Conservation (phyloP, 1,140 invertebrate genomes). For the Drosophila oshimai region DNA sequence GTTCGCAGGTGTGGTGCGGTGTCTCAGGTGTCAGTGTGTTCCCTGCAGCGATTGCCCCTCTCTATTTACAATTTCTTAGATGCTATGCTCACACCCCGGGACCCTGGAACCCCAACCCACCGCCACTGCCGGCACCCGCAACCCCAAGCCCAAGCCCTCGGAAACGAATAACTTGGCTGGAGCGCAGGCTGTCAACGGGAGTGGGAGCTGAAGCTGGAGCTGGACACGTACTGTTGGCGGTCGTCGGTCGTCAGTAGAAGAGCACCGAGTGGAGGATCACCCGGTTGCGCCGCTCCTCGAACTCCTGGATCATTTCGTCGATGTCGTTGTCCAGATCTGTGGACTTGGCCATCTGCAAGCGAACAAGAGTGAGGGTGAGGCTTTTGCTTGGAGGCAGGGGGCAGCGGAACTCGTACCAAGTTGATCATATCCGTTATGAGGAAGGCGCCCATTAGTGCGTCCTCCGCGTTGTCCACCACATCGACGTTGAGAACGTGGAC, state of each 20-base stretch:
- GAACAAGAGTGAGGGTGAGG: conserved; percentile 4
- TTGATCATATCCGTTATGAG: conserved; percentile 97
- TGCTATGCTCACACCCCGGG: not conserved
- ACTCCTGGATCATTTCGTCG: conserved; percentile 97
- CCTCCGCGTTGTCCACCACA: conserved; percentile 99
- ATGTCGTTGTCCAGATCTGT: conserved; percentile 99
- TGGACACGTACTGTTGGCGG: conserved; percentile 18
- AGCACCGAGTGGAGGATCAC: conserved; percentile 95
- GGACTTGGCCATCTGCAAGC: conserved; percentile 90
- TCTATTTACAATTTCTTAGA: conserved; percentile 1
- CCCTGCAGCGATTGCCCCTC: not conserved
- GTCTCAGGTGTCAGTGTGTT: conserved; percentile 11
- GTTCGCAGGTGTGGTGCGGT: no score
- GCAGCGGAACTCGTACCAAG: conserved; percentile 85
- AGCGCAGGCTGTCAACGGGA: not conserved
- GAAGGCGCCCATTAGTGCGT: conserved; percentile 99
- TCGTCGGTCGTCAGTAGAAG: conserved; percentile 90
- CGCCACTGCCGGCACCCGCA: no score
- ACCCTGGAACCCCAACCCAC: not conserved
- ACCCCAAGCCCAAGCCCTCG: not conserved
- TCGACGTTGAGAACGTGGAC: conserved; percentile 99
- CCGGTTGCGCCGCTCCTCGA: conserved; percentile 94
- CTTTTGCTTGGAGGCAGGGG: no score
- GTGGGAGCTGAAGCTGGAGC: conserved; percentile 7
- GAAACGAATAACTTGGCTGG: not conserved